These are phyloP conservation scores for Malurus alboscapulatus DNA, from an alignment of 2,113 vertebrate genomes.

Conservation along the genomic window DNA sequence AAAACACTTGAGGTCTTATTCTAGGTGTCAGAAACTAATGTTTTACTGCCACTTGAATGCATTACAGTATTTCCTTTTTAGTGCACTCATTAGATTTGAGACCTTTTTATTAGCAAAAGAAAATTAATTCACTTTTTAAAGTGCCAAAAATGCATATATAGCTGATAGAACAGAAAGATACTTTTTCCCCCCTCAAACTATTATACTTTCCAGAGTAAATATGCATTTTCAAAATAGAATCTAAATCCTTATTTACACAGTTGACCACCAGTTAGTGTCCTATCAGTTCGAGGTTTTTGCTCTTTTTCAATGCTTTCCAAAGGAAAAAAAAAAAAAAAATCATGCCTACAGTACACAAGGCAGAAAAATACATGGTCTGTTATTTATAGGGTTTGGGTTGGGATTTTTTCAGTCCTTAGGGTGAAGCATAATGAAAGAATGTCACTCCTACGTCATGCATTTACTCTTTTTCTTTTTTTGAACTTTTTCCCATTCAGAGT, in stretches of 20 bases:
- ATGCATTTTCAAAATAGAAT: constrained; percentile 9
- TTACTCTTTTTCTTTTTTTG: not conserved
- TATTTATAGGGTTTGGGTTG: not conserved
- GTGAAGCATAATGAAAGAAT: not conserved
- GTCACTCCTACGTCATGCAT: not conserved
- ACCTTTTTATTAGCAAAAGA: constrained; percentile 40
- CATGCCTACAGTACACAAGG: not conserved
- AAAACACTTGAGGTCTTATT: not conserved
- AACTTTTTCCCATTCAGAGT: not conserved
- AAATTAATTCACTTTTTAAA: constrained; percentile 32
- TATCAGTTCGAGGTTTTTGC: not conserved
- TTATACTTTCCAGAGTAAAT: not conserved
- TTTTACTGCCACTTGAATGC: not conserved
- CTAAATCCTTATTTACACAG: not conserved
- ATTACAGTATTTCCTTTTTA: not conserved
- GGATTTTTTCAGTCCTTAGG: not conserved
- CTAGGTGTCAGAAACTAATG: not conserved
- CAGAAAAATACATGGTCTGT: not conserved
- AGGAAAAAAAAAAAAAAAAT: constrained; percentile 4
- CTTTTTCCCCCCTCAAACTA: not conserved
- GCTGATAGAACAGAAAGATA: not conserved
- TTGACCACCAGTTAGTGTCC: not conserved
- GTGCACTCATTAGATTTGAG: not conserved
- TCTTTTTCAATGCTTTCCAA: not conserved
- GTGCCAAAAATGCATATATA: not conserved